Conservation (phyloP, 2,888 invertebrate genomes). For the Glyphotaelius pellucidus region DNA sequence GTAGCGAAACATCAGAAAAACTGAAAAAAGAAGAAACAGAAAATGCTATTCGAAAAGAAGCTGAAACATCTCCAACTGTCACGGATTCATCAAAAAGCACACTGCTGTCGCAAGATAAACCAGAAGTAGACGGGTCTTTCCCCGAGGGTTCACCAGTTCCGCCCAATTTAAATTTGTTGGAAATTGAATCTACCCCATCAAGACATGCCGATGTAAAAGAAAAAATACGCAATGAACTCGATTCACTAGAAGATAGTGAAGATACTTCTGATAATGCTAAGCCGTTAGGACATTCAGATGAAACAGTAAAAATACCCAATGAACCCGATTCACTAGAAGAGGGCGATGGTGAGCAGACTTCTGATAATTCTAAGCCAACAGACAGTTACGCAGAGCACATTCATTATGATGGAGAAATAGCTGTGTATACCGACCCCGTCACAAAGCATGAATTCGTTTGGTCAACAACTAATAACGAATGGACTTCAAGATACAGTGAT, state of each 20-base stretch:
- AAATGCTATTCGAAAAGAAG: conserved; percentile 64
- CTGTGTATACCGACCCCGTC: conserved; percentile 86
- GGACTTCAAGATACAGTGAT: conserved; percentile 72
- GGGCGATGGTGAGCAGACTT: neutral
- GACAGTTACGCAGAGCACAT: conserved; percentile 69
- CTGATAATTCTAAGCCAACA: neutral
- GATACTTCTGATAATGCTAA: neutral
- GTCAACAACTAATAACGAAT: conserved; percentile 76
- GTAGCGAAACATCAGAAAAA: conserved; percentile 75
- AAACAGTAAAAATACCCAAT: neutral
- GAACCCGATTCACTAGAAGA: neutral
- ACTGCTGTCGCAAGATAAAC: neutral
- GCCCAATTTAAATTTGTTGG: neutral
- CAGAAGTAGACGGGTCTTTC: neutral
- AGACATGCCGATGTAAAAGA: neutral
- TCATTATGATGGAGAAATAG: conserved; percentile 83
- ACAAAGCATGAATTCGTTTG: conserved; percentile 83
- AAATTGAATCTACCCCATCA: neutral
- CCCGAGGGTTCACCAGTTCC: neutral
- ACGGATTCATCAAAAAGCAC: neutral
- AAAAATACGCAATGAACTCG: neutral
- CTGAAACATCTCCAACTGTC: conserved; percentile 64
- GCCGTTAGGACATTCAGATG: neutral
- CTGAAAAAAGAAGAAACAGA: conserved; percentile 67
- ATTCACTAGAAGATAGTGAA: neutral